phyloP scores from a whole-genome alignment of 2,888 invertebrate genomes.

The Emmelina monodactyla region DNA sequence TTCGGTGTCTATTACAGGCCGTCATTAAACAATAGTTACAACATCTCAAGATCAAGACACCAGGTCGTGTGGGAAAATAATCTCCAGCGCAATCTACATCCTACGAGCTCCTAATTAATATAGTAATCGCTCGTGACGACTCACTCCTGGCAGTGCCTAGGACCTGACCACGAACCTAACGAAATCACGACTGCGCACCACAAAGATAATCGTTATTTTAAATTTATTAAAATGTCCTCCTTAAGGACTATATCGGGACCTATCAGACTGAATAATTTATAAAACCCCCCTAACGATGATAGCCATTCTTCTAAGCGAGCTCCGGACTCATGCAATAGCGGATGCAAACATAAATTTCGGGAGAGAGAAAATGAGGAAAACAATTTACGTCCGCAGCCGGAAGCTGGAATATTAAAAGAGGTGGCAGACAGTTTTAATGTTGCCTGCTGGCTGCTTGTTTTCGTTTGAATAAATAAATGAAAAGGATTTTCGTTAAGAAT shows the following conservation, averaged over 20 bases:
- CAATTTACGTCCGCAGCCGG: too few relatives aligned
- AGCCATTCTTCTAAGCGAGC: too few relatives aligned
- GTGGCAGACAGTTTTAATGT: too few relatives aligned
- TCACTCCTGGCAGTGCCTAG: conserved; percentile 59
- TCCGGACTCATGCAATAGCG: too few relatives aligned
- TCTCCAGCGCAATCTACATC: conserved; percentile 58
- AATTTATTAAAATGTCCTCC: conserved; percentile 67
- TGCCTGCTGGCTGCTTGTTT: too few relatives aligned
- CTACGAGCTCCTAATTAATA: conserved; percentile 64
- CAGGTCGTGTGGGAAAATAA: conserved; percentile 64
- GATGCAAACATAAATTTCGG: too few relatives aligned
- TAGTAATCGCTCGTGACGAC: conserved; percentile 66
- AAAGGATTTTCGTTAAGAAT: too few relatives aligned
- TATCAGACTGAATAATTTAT: conserved; percentile 65
- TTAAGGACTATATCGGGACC: conserved; percentile 61
- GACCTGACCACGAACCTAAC: conserved; percentile 59
- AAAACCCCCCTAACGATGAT: conserved; percentile 17
- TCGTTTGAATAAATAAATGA: too few relatives aligned
- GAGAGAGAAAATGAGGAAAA: too few relatives aligned
- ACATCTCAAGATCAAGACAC: conserved; percentile 46
- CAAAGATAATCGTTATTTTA: conserved; percentile 66
- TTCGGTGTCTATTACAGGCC: too few relatives aligned
- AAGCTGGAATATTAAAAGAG: too few relatives aligned
- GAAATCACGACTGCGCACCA: conserved; percentile 63
- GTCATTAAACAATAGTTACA: conserved; percentile 42